A percentile compares a stretch with the other conserved stretches of the same genome.
These are phyloP conservation scores for Lepus townsendii DNA, from an alignment of 2,797 vertebrate genomes.

Conservation along the genomic window DNA sequence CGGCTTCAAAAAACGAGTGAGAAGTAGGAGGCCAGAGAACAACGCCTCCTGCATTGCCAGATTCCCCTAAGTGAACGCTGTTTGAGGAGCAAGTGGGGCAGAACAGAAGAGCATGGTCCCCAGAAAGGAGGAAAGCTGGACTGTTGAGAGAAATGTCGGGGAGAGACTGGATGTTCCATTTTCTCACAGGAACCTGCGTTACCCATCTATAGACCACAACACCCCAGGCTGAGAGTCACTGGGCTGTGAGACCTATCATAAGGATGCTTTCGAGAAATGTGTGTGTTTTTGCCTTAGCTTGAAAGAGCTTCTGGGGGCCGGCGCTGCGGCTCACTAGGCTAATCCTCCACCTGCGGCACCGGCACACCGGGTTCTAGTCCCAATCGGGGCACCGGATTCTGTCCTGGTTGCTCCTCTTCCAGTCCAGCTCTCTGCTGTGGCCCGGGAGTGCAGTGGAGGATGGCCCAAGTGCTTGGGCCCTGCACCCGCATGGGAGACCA, in stretches of 20 bases:
- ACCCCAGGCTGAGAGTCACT: neutral
- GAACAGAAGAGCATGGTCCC: neutral
- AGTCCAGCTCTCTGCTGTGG: too few relatives aligned
- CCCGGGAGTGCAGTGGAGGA: too few relatives aligned
- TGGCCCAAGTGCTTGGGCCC: too few relatives aligned
- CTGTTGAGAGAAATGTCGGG: neutral
- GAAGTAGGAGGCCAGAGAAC: neutral
- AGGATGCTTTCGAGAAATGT: neutral
- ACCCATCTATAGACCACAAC: neutral
- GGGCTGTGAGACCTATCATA: neutral
- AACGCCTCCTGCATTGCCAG: neutral
- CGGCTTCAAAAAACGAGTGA: neutral
- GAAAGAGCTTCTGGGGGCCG: too few relatives aligned
- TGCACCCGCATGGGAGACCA: too few relatives aligned
- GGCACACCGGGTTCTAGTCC: too few relatives aligned
- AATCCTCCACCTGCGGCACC: too few relatives aligned
- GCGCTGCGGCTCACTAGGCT: fast-evolving
- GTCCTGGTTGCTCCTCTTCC: too few relatives aligned
- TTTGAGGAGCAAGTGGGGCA: neutral
- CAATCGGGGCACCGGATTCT: too few relatives aligned
- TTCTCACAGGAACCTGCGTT: neutral
- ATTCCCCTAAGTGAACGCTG: neutral
- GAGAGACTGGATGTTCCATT: neutral
- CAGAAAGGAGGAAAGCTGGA: neutral
- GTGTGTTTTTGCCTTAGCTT: too few relatives aligned